These are phyloP conservation scores for Ecliptopera silaceata DNA, from an alignment of 2,888 invertebrate genomes.

Conservation along the genomic window DNA sequence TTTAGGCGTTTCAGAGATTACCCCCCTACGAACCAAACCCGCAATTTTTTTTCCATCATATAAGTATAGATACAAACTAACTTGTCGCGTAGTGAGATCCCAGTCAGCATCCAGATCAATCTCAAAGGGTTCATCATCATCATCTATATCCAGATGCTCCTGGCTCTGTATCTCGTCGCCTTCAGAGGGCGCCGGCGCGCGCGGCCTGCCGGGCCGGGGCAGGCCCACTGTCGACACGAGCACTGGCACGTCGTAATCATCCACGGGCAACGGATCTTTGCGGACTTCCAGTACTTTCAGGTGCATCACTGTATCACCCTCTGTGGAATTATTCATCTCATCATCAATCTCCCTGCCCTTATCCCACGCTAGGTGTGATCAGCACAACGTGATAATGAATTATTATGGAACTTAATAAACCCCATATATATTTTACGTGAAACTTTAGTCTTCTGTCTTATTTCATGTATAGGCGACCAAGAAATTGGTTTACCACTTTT, in stretches of 20 bases:
- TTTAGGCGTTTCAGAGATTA: too few species aligned
- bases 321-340: too few species aligned
- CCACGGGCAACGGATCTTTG: slow-evolving; percentile 90
- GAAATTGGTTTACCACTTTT: too few species aligned
- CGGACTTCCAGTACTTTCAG: slow-evolving; percentile 93
- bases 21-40: too few species aligned
- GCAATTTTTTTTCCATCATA: too few species aligned
- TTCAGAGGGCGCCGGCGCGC: slow-evolving; percentile 44
- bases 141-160: slow-evolving; percentile 80
- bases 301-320: slow-evolving; percentile 94
- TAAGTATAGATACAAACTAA: slow-evolving; percentile 46
- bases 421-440: too few species aligned
- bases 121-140: slow-evolving; percentile 82
- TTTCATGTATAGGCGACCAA: too few species aligned
- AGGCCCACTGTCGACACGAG: slow-evolving; percentile 82
- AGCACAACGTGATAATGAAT: too few species aligned
- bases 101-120: slow-evolving; percentile 86
- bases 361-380: too few species aligned
- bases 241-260: slow-evolving; percentile 96
- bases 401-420: too few species aligned
- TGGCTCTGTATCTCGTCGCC: slow-evolving; percentile 52
- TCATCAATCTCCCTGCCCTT: too few species aligned
- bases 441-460: too few species aligned
- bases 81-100: slow-evolving; percentile 97
- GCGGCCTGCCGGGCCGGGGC: slow-evolving; percentile 68